A percentile compares a stretch with the other conserved stretches of the same genome.
phyloP scores from a whole-genome alignment of 1,140 invertebrate genomes.

The Drosophila azteca region DNA sequence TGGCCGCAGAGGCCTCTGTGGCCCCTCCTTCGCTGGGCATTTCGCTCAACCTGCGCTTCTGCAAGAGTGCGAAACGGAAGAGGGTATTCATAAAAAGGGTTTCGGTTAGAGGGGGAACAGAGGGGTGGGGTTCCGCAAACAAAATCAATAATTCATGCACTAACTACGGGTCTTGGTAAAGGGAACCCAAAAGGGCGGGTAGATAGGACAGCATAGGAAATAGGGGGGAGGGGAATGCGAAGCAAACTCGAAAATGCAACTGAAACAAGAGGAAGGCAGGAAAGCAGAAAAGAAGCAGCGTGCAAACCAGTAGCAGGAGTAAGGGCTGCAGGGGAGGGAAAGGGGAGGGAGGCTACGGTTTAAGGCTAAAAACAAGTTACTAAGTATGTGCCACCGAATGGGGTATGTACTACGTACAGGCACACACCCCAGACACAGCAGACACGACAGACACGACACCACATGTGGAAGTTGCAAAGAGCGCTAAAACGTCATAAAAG shows the following conservation, averaged over 20 bases:
- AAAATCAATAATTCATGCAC: constrained; percentile 78
- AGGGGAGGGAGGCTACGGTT: constrained; percentile 7
- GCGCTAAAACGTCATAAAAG: constrained; percentile 82
- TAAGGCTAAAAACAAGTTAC: constrained; percentile 47
- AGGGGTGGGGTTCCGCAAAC: constrained; percentile 18
- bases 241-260: constrained; percentile 1
- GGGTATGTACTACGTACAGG: constrained; percentile 33
- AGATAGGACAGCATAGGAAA: constrained; percentile 22
- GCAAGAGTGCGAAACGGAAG: constrained; percentile 43
- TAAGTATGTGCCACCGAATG: constrained; percentile 41
- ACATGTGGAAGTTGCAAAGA: constrained; percentile 45
- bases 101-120: neutral
- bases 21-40: constrained; percentile 59
- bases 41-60: constrained; percentile 59
- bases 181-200: constrained; percentile 27
- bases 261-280: constrained; percentile 10
- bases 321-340: neutral
- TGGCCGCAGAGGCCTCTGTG: constrained; percentile 8
- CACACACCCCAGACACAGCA: constrained; percentile 19
- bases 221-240: constrained; percentile 14
- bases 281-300: constrained; percentile 12
- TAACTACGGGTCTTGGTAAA: constrained; percentile 64
- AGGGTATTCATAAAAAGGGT: constrained; percentile 13
- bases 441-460: constrained; percentile 31
- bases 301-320: neutral